Evolutionary conservation across 2,113 vertebrate genomes (phyloP).

Genomic region (Grus americana): DNA sequence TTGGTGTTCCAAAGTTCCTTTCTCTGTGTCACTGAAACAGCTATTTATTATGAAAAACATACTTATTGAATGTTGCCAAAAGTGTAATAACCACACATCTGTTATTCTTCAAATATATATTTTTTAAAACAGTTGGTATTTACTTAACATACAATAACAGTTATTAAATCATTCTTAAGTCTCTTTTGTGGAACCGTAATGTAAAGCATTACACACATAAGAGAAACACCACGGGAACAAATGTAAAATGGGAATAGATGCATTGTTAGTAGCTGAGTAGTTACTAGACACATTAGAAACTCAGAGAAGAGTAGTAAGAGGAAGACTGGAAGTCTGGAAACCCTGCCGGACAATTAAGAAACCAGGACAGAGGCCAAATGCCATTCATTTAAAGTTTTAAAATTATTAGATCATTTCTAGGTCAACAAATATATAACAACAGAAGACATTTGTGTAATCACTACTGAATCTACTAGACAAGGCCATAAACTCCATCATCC

Average conservation of each 20-base stretch:
- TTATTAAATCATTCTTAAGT: slow-evolving; percentile 13
- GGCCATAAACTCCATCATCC: neutral
- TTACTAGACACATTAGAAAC: neutral
- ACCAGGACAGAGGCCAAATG: neutral
- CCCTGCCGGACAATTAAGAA: neutral
- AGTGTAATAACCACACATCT: slow-evolving; percentile 11
- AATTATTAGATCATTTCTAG: neutral
- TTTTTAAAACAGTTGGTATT: slow-evolving; percentile 32
- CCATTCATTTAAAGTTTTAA: neutral
- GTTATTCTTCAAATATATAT: slow-evolving; percentile 13
- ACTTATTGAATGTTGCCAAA: neutral
- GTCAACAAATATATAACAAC: neutral
- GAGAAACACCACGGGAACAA: neutral
- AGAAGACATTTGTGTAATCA: neutral
- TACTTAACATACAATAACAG: slow-evolving; percentile 20
- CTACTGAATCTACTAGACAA: neutral
- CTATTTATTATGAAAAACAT: slow-evolving; percentile 12
- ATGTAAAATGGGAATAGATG: neutral
- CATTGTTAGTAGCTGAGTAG: neutral
- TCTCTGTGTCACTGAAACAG: neutral
- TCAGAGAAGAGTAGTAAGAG: neutral
- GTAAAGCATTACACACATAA: neutral
- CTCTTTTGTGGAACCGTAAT: neutral
- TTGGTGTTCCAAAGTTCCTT: neutral
- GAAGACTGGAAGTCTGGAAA: neutral